A percentile compares a stretch with the other conserved stretches of the same genome.
Evolutionary conservation across 2,888 invertebrate genomes (phyloP).

Genomic region (Heteropelma amictum): DNA sequence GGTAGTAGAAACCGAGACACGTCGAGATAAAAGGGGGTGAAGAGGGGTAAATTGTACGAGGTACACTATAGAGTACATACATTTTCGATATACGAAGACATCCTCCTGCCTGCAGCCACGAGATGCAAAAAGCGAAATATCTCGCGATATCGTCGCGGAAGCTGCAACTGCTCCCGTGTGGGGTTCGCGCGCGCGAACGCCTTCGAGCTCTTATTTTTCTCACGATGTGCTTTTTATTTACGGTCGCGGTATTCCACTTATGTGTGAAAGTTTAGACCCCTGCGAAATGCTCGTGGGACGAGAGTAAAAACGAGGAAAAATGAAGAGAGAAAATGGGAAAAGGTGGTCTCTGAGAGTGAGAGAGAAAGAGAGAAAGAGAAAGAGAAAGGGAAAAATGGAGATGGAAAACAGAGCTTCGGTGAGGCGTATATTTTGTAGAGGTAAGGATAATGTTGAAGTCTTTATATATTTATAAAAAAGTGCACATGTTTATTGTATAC

Average conservation of each 20-base stretch:
- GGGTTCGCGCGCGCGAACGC: slow-evolving; percentile 48
- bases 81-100: no score
- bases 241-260: slow-evolving; percentile 61
- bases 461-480: background rate
- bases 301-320: background rate
- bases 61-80: background rate
- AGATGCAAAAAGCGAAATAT: background rate
- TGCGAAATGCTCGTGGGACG: slow-evolving; percentile 32
- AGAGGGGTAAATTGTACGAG: background rate
- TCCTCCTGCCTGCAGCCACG: no score
- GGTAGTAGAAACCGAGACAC: background rate
- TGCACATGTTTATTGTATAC: background rate
- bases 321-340: background rate
- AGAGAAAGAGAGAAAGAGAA: background rate
- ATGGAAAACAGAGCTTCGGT: no score
- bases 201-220: slow-evolving; percentile 43
- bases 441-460: slow-evolving; percentile 23
- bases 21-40: background rate
- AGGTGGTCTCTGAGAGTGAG: background rate
- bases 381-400: background rate
- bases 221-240: slow-evolving; percentile 67
- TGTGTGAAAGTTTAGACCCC: slow-evolving; percentile 64
- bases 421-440: slow-evolving; percentile 60
- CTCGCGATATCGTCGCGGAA: slow-evolving; percentile 19
- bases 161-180: slow-evolving; percentile 60